phyloP scores from a whole-genome alignment of 1,140 invertebrate genomes.

The Tetramorium simillimum region DNA sequence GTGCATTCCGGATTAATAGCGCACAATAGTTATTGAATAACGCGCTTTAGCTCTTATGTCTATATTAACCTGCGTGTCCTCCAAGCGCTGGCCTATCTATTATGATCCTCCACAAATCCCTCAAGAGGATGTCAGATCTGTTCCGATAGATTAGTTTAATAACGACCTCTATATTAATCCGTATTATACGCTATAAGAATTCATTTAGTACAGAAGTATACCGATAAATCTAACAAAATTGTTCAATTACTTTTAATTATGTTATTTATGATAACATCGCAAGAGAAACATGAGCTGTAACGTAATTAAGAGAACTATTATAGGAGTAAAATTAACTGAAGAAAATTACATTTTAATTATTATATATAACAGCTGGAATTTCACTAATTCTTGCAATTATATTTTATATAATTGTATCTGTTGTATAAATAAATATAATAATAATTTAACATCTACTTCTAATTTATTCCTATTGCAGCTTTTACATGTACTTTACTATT shows the following conservation, averaged over 20 bases:
- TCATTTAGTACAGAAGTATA: neutral
- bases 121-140: neutral
- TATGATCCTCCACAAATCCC: neutral
- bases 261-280: neutral
- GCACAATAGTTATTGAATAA: constrained; percentile 3
- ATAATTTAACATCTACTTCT: neutral
- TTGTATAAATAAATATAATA: neutral
- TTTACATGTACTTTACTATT: neutral
- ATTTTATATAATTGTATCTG: neutral
- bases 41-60: constrained; percentile 8
- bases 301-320: neutral
- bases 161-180: neutral
- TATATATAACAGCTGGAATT: neutral
- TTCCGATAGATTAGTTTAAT: constrained; percentile 4
- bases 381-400: neutral
- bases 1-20: neutral
- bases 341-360: constrained; percentile 18
- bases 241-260: neutral
- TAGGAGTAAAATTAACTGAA: neutral
- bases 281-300: neutral
- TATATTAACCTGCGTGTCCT: constrained; percentile 13
- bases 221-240: neutral
- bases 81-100: neutral
- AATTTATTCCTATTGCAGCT: neutral
- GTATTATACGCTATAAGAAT: neutral